These are phyloP conservation scores for rat (Rattus norvegicus) DNA, from an alignment of 2,113 vertebrate genomes.

Conservation along the genomic window GRCr8 NC_086024.1:76512501-76513000, in stretches of 20 bases:
- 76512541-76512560: neutral
- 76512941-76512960: neutral
- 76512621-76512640: neutral
- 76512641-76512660: neutral
- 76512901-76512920: neutral
- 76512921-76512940: neutral
- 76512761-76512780: neutral
- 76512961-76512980: neutral
- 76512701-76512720: neutral
- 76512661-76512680: neutral
- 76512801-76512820: neutral
- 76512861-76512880: neutral
- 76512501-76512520: neutral
- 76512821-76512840: neutral
- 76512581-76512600: slow-evolving; percentile 18
- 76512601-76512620: neutral
- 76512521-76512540: neutral
- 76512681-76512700: neutral
- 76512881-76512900: neutral
- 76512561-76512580: neutral
- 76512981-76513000: neutral
- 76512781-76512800: neutral
- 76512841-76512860: neutral
- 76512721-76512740: neutral
- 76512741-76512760: slow-evolving; percentile 26